Conservation (phyloP, 2,888 invertebrate species). For the Bibio marci region DNA sequence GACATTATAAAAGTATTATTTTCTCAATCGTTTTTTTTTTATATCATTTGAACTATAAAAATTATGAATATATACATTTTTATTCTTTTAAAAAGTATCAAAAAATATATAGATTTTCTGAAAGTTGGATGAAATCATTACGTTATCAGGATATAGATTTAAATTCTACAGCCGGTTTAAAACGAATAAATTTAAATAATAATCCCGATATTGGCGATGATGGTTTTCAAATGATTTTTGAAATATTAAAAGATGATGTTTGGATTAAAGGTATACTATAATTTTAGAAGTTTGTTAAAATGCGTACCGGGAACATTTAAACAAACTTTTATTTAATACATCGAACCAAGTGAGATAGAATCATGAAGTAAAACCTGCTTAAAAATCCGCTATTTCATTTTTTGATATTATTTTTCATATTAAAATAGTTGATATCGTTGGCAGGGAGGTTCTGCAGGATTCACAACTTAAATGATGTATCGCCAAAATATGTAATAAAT, state of each 20-base stretch:
- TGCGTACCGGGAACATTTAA: neutral
- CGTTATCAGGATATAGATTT: conserved; percentile 58
- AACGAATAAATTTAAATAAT: conserved; percentile 48
- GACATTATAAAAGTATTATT: conserved; percentile 43
- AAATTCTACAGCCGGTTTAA: conserved; percentile 52
- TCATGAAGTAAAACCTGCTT: too few species aligned
- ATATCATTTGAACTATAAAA: neutral
- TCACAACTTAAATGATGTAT: too few species aligned
- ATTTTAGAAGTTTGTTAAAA: neutral
- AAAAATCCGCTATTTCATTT: too few species aligned
- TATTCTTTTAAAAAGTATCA: conserved; percentile 31
- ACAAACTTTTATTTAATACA: too few species aligned
- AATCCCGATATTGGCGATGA: conserved; percentile 50
- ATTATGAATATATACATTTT: neutral
- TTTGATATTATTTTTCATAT: too few species aligned
- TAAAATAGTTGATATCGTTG: too few species aligned
- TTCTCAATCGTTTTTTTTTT: neutral
- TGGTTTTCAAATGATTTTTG: conserved; percentile 41
- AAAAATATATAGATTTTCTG: conserved; percentile 54
- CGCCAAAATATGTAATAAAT: too few species aligned
- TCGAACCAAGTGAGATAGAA: too few species aligned
- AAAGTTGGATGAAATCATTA: conserved; percentile 65
- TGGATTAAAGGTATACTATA: conserved; percentile 48
- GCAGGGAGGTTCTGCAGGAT: too few species aligned
- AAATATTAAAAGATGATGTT: conserved; percentile 56